phyloP scores from a whole-genome alignment of 2,888 invertebrate genomes.

The Agonum fuliginosum region DNA sequence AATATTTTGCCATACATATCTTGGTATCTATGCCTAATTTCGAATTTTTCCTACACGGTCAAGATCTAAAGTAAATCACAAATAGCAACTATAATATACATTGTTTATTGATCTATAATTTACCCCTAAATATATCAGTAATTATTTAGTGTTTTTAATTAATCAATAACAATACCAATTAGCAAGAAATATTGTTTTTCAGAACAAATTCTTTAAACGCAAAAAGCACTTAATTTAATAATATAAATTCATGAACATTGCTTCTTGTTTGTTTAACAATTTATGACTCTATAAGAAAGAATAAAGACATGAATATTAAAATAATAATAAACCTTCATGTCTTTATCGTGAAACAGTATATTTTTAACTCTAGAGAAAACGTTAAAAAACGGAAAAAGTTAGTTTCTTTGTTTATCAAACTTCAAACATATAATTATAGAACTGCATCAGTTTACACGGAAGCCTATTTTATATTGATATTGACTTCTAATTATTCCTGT shows the following conservation, averaged over 20 bases:
- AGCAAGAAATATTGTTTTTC: background rate
- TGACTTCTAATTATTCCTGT: background rate
- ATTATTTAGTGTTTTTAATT: background rate
- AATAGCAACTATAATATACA: background rate
- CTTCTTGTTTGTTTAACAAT: slow-evolving; percentile 9
- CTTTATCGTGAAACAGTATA: background rate
- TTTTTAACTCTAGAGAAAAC: background rate
- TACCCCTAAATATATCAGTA: too few relatives aligned
- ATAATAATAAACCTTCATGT: background rate
- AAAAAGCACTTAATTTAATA: background rate
- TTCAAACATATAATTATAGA: background rate
- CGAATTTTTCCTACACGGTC: too few relatives aligned
- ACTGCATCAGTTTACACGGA: background rate
- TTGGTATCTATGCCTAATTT: too few relatives aligned
- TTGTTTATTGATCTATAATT: background rate
- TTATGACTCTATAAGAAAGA: background rate
- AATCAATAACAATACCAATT: background rate
- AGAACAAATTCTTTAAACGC: background rate
- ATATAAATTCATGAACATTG: slow-evolving; percentile 6
- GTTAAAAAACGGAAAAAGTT: background rate
- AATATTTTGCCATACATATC: too few relatives aligned
- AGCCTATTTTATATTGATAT: background rate
- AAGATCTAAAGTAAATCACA: background rate
- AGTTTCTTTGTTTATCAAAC: background rate
- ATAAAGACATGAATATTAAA: background rate